Percentiles rank a stretch among this genome's conserved stretches.
These are phyloP conservation scores for Thaumatotibia leucotreta DNA, from an alignment of 1,140 invertebrate genomes.

Conservation along the genomic window DNA sequence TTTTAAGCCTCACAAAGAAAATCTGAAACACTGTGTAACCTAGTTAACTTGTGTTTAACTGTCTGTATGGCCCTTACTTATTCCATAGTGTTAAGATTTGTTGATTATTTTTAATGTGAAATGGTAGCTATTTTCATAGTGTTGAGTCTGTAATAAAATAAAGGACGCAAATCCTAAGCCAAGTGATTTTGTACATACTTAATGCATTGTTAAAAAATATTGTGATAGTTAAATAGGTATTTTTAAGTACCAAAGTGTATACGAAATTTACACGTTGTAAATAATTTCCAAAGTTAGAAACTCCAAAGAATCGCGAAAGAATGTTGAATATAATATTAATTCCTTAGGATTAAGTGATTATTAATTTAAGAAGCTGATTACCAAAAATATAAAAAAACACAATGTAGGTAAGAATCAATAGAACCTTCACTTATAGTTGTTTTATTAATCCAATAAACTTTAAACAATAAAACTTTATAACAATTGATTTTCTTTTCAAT, in stretches of 20 bases:
- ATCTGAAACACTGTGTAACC: no score
- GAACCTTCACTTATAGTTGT: constrained; percentile 18
- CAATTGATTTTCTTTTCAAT: background rate
- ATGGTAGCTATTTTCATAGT: background rate
- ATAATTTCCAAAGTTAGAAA: background rate
- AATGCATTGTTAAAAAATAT: background rate
- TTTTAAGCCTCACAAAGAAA: no score
- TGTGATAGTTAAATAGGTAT: constrained; percentile 7
- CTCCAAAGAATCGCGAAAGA: background rate
- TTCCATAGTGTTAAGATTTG: constrained; percentile 32
- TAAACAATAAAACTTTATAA: background rate
- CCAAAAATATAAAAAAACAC: constrained; percentile 35
- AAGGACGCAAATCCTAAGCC: background rate
- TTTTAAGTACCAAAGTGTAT: constrained; percentile 7
- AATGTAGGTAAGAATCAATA: constrained; percentile 10
- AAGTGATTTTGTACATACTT: constrained; percentile 6
- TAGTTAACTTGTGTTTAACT: no score
- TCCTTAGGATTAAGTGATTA: background rate
- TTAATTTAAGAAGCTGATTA: constrained; percentile 36
- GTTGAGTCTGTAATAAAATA: background rate
- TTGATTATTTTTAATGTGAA: constrained; percentile 17
- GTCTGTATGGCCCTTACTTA: constrained; percentile 9
- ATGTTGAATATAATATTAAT: constrained; percentile 14
- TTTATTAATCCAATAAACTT: constrained; percentile 12
- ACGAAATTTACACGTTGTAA: background rate